Evolutionary conservation across 1,140 invertebrate species (phyloP).

Genomic region (Anoplophora glabripennis): DNA sequence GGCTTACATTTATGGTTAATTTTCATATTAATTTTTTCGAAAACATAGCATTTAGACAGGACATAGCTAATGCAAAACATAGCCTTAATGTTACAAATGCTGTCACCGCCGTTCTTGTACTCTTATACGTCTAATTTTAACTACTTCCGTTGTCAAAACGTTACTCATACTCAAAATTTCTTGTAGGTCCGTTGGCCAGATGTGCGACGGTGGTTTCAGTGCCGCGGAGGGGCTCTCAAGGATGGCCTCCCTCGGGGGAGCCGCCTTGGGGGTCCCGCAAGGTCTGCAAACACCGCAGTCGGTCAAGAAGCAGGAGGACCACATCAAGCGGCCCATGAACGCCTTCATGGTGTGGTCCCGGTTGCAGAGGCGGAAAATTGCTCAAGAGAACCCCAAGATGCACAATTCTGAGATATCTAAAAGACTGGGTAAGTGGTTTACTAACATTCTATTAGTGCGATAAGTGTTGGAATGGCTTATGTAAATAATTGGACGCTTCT

Average conservation of each 20-base stretch:
- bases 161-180: background rate
- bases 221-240: conserved; percentile 48
- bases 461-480: background rate
- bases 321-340: conserved; percentile 87
- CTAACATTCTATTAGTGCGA: no score
- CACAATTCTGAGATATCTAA: conserved; percentile 98
- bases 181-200: conserved; percentile 43
- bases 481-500: no score
- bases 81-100: no score
- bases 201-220: conserved; percentile 48
- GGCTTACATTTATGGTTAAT: no score
- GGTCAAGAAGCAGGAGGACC: conserved; percentile 59
- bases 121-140: no score
- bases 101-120: no score
- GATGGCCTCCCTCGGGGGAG: conserved; percentile 48
- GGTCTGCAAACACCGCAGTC: conserved; percentile 34
- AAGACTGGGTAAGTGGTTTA: conserved; percentile 71
- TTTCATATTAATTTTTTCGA: no score
- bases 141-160: no score
- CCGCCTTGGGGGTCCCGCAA: conserved; percentile 42
- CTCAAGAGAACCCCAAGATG: conserved; percentile 98
- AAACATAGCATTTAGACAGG: no score
- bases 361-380: conserved; percentile 85
- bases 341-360: conserved; percentile 88
- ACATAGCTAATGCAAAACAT: no score